Base-by-base conservation (phyloP, 2,797 vertebrate species). In the Acropternis orthonyx region DNA sequence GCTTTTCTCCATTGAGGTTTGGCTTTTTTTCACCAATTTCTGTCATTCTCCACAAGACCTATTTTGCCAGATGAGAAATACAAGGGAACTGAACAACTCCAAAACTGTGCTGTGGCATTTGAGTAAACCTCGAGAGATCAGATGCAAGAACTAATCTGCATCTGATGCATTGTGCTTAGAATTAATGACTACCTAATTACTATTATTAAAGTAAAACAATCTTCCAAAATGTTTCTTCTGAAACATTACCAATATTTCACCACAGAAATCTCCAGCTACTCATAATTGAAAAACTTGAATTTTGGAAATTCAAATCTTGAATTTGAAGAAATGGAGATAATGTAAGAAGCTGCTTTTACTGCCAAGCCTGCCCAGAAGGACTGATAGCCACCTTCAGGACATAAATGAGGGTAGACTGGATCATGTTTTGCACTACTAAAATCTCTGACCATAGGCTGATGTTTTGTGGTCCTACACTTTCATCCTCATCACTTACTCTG, bases 121-220 rank as follows among this genome's bases (percentile, higher is more conserved):
- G 63, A 66, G n/a, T 44, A 86, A 76, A 95, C 59, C 76, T 86
- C 56, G 1, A 90, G 54, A 94, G 46, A 79, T 48, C 65, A 79
- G 51, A 90, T 91, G 83, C 89, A 89, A 67, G 67, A 86, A 65
- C 27, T 77, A 85, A 87, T 77, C 52, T 87, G 37, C 52, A 89
- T 56, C 88, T 71, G 67, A 87, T 37, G 41, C 61, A 41, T 30
- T 67, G 21, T 79, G 52, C 56, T 82, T 24, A 62, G 72, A 88
- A 92, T 82, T 88, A 87, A 94, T 94, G 65, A 48, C 61, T 71
- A 39, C 22, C 67, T 90, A 79, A 95, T 93, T 78, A n/a, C 54
- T 65, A 39, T 54, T 67, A 72, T 75, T 86, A 92, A 82, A 84
- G 34, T 30, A 76, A 94, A 89, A 86, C 15, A 39, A 68, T 37